A percentile compares a stretch with the other conserved stretches of the same genome.
These are phyloP conservation scores for Stegodyphus dumicola DNA, from an alignment of 1,140 invertebrate species.

Conservation along the genomic window DNA sequence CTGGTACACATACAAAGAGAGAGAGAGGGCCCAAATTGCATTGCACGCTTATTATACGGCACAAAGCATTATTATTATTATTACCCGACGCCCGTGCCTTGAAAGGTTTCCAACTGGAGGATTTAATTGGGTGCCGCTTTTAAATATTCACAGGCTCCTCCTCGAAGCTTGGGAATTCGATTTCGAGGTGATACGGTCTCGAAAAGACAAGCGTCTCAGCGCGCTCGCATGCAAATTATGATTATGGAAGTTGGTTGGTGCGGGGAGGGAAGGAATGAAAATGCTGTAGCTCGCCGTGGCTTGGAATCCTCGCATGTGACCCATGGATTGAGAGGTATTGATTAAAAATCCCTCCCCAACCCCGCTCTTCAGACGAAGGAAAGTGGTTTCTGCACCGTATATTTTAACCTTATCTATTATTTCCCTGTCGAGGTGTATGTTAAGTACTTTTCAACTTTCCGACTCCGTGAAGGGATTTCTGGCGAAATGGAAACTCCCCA, in stretches of 20 bases:
- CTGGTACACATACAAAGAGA: neutral
- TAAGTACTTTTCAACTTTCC: slow-evolving; percentile 4
- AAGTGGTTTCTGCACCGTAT: neutral
- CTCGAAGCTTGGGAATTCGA: slow-evolving; percentile 33
- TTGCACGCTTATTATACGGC: slow-evolving; percentile 53
- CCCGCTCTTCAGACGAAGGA: neutral
- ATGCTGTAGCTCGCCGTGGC: neutral
- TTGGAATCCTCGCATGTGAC: neutral
- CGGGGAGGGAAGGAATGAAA: neutral
- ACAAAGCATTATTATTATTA: slow-evolving; percentile 58
- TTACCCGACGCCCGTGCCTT: neutral
- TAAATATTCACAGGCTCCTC: slow-evolving; percentile 35
- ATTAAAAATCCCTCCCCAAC: slow-evolving; percentile 23
- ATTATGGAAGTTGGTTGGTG: neutral
- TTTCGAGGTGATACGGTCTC: slow-evolving; percentile 8
- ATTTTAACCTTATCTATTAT: slow-evolving; percentile 1
- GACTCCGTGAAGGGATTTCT: no score
- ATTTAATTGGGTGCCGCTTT: slow-evolving; percentile 49
- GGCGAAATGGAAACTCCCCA: no score
- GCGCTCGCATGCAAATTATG: slow-evolving; percentile 2
- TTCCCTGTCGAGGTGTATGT: neutral
- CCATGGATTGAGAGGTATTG: slow-evolving; percentile 12
- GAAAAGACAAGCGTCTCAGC: slow-evolving; percentile 4
- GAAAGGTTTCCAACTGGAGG: neutral
- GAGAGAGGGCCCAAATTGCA: slow-evolving; percentile 30